Evolutionary conservation across 2,113 vertebrate genomes (phyloP).

Genomic region (Oenanthe oenanthe): DNA sequence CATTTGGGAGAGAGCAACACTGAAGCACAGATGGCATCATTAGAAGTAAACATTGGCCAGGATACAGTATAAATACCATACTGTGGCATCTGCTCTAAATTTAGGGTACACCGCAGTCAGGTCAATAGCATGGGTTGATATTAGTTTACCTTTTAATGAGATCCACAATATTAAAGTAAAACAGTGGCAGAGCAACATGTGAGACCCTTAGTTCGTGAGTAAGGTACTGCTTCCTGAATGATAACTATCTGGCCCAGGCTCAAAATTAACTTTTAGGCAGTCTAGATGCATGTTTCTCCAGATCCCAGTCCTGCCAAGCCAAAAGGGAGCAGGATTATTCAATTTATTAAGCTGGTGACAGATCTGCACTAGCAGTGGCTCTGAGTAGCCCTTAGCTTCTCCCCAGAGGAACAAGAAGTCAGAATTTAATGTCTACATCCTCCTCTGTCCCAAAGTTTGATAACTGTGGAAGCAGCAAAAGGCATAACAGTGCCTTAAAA

Average conservation of each 20-base stretch:
- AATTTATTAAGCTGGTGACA: background rate
- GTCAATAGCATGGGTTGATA: background rate
- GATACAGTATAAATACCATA: slow-evolving; percentile 19
- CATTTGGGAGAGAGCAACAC: background rate
- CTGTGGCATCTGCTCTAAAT: slow-evolving; percentile 25
- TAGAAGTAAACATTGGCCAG: slow-evolving; percentile 21
- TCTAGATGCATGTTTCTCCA: background rate
- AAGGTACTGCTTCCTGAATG: background rate
- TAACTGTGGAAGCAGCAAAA: background rate
- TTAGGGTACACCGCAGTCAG: background rate
- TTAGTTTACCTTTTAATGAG: slow-evolving; percentile 48
- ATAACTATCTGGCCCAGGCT: background rate
- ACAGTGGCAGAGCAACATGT: background rate
- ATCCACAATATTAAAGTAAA: background rate
- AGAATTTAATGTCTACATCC: background rate
- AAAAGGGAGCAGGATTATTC: background rate
- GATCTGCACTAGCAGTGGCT: background rate
- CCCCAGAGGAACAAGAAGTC: background rate
- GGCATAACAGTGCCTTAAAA: background rate
- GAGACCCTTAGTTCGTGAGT: background rate
- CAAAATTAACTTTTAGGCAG: background rate
- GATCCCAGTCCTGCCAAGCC: background rate
- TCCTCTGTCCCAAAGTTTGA: background rate
- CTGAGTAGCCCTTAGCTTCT: background rate
- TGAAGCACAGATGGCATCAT: background rate